phyloP scores from a whole-genome alignment of 1,140 invertebrate species.

The Trypoxylus dichotomus region DNA sequence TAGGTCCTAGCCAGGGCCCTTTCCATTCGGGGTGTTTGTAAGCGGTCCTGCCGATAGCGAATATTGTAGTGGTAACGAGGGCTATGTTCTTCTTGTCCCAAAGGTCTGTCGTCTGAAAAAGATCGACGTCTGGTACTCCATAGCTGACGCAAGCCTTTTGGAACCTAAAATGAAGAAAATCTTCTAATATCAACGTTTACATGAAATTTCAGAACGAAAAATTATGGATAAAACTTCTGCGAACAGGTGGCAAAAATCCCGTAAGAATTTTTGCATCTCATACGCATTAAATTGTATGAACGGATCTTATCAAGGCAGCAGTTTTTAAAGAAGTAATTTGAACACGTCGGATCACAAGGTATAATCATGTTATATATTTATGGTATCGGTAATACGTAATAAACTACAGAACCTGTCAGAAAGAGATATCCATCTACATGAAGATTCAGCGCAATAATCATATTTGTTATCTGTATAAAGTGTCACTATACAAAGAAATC shows the following conservation, averaged over 20 bases:
- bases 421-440: no score
- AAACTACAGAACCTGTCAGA: no score
- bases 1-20: constrained; percentile 83
- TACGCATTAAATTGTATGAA: constrained; percentile 24
- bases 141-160: constrained; percentile 84
- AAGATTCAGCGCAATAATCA: no score
- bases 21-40: constrained; percentile 86
- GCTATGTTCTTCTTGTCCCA: constrained; percentile 93
- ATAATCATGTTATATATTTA: no score
- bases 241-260: no score
- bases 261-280: background rate
- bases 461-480: no score
- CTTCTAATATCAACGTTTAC: no score
- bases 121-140: constrained; percentile 85
- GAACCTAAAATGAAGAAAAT: constrained; percentile 67
- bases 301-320: background rate
- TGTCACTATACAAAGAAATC: background rate
- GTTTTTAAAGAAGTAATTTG: background rate
- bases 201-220: no score
- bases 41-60: constrained; percentile 83
- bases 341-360: no score
- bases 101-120: constrained; percentile 93
- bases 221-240: no score
- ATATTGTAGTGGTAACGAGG: constrained; percentile 84
- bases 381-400: no score